Base-by-base conservation (phyloP, 2,888 invertebrate species). In the Molanna angustata region DNA sequence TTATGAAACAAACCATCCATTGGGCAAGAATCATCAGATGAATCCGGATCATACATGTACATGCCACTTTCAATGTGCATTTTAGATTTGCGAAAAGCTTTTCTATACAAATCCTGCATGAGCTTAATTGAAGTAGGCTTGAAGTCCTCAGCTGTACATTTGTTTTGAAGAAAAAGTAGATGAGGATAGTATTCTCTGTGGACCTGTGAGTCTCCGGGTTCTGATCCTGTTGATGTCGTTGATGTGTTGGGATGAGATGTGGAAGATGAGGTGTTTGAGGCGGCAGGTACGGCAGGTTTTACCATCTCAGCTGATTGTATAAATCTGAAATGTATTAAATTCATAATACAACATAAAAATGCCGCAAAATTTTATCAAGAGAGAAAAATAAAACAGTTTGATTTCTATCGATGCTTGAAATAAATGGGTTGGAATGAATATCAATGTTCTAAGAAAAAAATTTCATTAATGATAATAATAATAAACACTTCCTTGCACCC, bases 301-400 rank as follows among this genome's bases (percentile, higher is more conserved):
- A 93, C 69, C 90, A 92, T 91, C 73, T 92, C 92, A 14, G 91
- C 90, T 39, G 88, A 82, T 71, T 88, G 86, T 9, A 92, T 74
- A 67, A 89, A 88, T 63, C 90, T 88, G 65, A 13, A 64, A 68
- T 33, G 35, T 19, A n/a, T n/a, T n/a, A n/a, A n/a, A n/a, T n/a
- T n/a, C n/a, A n/a, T n/a, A n/a, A n/a, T n/a, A n/a, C n/a, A n/a
- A n/a, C n/a, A n/a, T n/a, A n/a, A n/a, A n/a, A n/a, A n/a, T n/a
- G n/a, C n/a, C n/a, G n/a, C n/a, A n/a, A n/a, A n/a, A n/a, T n/a
- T n/a, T n/a, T n/a, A n/a, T n/a, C n/a, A n/a, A n/a, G n/a, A n/a
- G n/a, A n/a, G n/a, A n/a, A n/a, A n/a, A n/a, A n/a, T n/a, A n/a
- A n/a, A n/a, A n/a, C n/a, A n/a, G n/a, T n/a, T n/a, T n/a, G n/a